These are phyloP conservation scores for Gymnoscelis rufifasciata DNA, from an alignment of 2,888 invertebrate species.

Conservation along the genomic window DNA sequence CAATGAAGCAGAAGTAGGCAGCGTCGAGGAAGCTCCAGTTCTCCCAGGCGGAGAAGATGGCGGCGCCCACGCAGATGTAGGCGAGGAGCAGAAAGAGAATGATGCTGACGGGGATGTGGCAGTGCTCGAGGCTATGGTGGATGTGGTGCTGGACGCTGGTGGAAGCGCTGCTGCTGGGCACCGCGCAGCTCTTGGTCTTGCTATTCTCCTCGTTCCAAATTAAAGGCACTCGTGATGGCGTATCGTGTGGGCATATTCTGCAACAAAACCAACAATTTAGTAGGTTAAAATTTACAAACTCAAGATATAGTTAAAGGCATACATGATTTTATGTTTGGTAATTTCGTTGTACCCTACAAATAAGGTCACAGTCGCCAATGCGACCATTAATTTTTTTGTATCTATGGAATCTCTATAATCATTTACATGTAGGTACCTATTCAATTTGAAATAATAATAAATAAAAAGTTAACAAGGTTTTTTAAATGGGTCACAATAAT, in stretches of 20 bases:
- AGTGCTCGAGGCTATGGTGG: slow-evolving; percentile 57
- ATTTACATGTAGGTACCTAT: too few species aligned
- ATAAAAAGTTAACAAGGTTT: too few species aligned
- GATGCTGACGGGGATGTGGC: slow-evolving; percentile 66
- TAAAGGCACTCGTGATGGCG: slow-evolving; percentile 87
- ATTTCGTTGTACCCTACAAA: too few species aligned
- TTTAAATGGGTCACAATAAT: too few species aligned
- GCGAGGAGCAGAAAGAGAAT: slow-evolving; percentile 84
- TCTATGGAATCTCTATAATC: too few species aligned
- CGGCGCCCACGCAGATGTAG: slow-evolving; percentile 88
- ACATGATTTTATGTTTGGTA: too few species aligned
- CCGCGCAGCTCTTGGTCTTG: slow-evolving; percentile 57
- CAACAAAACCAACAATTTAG: slow-evolving; percentile 2
- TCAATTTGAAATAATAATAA: too few species aligned
- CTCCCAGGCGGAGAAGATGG: slow-evolving; percentile 88
- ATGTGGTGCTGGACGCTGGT: slow-evolving; percentile 57
- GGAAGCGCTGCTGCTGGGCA: slow-evolving; percentile 59
- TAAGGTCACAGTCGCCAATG: too few species aligned
- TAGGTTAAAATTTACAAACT: too few species aligned
- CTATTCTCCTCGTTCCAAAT: slow-evolving; percentile 80
- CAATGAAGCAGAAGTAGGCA: slow-evolving; percentile 91
- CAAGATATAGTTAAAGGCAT: too few species aligned
- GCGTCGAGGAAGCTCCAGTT: slow-evolving; percentile 90
- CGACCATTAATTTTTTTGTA: too few species aligned
- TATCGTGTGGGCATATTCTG: slow-evolving; percentile 82